These are phyloP conservation scores for Mechanitis messenoides DNA, from an alignment of 2,888 invertebrate species.

Conservation along the genomic window DNA sequence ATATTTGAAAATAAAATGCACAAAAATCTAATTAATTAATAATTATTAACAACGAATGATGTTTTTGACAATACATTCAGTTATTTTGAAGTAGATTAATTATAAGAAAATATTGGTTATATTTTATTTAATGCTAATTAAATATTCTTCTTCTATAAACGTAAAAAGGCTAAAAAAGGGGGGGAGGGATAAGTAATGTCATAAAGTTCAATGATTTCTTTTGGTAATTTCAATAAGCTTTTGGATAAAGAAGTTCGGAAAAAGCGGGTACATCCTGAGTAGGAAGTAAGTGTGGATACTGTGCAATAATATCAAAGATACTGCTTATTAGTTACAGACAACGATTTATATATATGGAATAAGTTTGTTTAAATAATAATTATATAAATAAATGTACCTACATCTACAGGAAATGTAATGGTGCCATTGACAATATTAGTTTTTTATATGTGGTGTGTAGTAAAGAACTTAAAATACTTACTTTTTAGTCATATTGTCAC, in stretches of 20 bases:
- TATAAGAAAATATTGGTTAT: too few species aligned
- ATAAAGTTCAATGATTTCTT: background rate
- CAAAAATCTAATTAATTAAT: too few species aligned
- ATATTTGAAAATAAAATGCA: background rate
- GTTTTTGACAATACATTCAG: background rate
- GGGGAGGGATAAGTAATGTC: too few species aligned
- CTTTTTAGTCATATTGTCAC: conserved; percentile 19
- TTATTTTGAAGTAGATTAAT: background rate
- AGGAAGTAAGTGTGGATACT: background rate
- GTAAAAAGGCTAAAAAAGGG: too few species aligned
- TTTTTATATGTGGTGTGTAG: conserved; percentile 34
- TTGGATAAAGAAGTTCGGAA: conserved; percentile 15
- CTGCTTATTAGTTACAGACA: conserved; percentile 1
- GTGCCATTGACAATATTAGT: conserved; percentile 70
- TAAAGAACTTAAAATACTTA: conserved; percentile 10
- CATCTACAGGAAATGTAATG: conserved; percentile 40
- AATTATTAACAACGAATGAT: background rate
- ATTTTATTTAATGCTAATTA: too few species aligned
- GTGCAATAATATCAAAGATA: background rate
- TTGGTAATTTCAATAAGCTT: background rate
- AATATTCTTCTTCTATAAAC: too few species aligned
- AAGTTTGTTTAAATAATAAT: background rate
- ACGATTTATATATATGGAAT: background rate
- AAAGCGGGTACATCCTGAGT: conserved; percentile 14
- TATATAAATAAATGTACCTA: conserved; percentile 23